Evolutionary conservation across 2,113 vertebrate genomes (phyloP).

Genomic region (Gobius niger): DNA sequence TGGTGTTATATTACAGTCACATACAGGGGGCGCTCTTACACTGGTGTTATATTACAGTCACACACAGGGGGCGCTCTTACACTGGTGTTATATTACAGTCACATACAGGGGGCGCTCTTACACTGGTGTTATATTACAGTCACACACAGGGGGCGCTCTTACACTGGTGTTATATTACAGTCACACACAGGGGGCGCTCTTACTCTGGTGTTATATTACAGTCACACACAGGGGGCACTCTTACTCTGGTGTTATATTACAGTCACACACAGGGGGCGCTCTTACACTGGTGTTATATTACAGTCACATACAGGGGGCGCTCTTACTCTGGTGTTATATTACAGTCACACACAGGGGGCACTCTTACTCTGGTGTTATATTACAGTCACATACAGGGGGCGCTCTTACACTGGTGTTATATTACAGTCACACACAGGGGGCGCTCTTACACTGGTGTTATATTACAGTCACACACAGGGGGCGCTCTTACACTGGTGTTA

Average conservation of each 20-base stretch:
- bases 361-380: slow-evolving; percentile 50
- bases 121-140: slow-evolving; percentile 44
- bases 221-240: not conserved
- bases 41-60: slow-evolving; percentile 21
- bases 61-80: slow-evolving; percentile 32
- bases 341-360: not conserved
- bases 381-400: not conserved
- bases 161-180: slow-evolving; percentile 54
- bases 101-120: slow-evolving; percentile 14
- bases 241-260: slow-evolving; percentile 52
- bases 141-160: not conserved
- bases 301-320: not conserved
- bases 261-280: not conserved
- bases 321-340: slow-evolving; percentile 50
- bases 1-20: not conserved
- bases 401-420: slow-evolving; percentile 50
- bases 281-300: slow-evolving; percentile 51
- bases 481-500: slow-evolving; percentile 51
- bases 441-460: slow-evolving; percentile 50
- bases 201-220: slow-evolving; percentile 52
- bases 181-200: not conserved
- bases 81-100: slow-evolving; percentile 32
- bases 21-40: slow-evolving; percentile 39
- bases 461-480: not conserved
- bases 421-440: not conserved